Base-by-base conservation (phyloP, 30 jellyfish, hydroid and myxozoan species). In the Phacellophora camtschatica region DNA sequence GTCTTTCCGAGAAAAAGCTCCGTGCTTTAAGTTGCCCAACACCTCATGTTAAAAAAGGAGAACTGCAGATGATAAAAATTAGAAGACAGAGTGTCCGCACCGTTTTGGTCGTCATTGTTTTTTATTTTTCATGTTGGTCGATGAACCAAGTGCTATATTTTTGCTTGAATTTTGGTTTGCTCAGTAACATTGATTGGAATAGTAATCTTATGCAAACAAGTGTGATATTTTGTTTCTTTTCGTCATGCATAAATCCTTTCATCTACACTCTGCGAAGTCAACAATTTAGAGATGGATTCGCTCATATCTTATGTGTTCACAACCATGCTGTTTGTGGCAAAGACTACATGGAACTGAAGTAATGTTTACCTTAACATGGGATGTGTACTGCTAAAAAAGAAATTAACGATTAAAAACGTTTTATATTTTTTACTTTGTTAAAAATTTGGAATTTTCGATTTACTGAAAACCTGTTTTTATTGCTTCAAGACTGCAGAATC, bases 161-260 rank as follows among this genome's bases (percentile, higher is more conserved):
- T 30, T 85, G 96, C 74, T 69, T 63, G 67, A 85, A 85, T 35
- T 67, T 85, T 66, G 90, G 90, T 28, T n/a, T 85, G 20, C 56
- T 73, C 13, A 61, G 10, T 11, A 71, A 68, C 13, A 54, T 75
- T 58, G 45, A 43, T 3, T 84, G 95, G 95, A 74, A 84, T 64
- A 42, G 82, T 2, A n/a, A 22, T 11, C 35, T 72, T 19, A 71
- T 71, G 64, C 95, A 84, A 69, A 72, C 70, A 20, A 84, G 87
- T 53, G 95, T 84, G 24, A 61, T 73, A 36, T 71, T 84, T 15
- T 84, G 95, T 39, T 84, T 84, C 42, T 45, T 72, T 36, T 84
- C 95, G 6, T 84, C 95, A 3, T 84, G 95, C 54, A 84, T 84
- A 57, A 84, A 84, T 32, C 95, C 95, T 7, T 61, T 84, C 33